Conservation (phyloP, 1,140 invertebrate genomes). For the Aphidius gifuensis region DNA sequence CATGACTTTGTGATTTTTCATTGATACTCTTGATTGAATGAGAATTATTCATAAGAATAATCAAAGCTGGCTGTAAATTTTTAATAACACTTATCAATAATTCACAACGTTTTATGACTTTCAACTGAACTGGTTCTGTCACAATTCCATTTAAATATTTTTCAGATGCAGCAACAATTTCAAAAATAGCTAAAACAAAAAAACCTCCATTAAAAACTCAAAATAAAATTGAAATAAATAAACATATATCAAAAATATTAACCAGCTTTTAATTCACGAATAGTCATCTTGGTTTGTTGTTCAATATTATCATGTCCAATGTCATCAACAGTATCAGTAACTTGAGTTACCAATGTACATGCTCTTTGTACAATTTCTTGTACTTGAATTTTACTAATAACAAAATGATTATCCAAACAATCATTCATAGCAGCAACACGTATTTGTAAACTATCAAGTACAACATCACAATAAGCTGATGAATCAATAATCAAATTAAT, state of each 20-base stretch:
- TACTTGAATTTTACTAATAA: conserved; percentile 35
- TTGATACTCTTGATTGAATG: conserved; percentile 33
- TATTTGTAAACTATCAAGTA: conserved; percentile 47
- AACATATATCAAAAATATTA: conserved; percentile 30
- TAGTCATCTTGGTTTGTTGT: conserved; percentile 45
- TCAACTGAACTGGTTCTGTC: conserved; percentile 46
- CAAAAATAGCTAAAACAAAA: conserved; percentile 42
- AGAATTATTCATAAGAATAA: conserved; percentile 44
- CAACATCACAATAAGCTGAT: conserved; percentile 62
- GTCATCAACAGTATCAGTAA: conserved; percentile 44
- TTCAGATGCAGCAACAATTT: conserved; percentile 45
- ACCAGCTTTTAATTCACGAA: conserved; percentile 46
- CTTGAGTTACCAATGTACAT: conserved; percentile 42
- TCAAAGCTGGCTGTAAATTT: conserved; percentile 44
- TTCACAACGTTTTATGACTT: conserved; percentile 52
- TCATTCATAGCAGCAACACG: conserved; percentile 38
- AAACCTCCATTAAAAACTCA: conserved; percentile 17
- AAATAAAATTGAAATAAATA: conserved; percentile 9
- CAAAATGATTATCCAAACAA: conserved; percentile 44
- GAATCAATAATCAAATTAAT: conserved; percentile 66
- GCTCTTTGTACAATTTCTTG: conserved; percentile 44
- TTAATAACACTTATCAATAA: conserved; percentile 48
- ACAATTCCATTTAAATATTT: conserved; percentile 39
- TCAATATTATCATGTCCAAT: conserved; percentile 49
- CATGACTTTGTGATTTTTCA: conserved; percentile 27